A percentile compares a stretch with the other conserved stretches of the same genome.
Evolutionary conservation across 2,113 vertebrate species (phyloP).

Genomic region (Anarhynchus alexandrinus): DNA sequence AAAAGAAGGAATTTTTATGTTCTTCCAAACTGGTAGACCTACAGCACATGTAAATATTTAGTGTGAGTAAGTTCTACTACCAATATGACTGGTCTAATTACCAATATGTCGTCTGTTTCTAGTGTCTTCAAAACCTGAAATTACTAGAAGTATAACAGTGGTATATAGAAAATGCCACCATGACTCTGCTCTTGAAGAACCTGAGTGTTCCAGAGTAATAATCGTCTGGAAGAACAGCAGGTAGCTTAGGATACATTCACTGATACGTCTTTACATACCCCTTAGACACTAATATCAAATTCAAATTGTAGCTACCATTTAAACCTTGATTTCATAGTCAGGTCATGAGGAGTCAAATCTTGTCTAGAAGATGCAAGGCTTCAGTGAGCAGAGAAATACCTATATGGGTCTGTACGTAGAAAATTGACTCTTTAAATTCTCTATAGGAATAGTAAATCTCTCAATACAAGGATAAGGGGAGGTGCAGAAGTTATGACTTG

Average conservation of each 20-base stretch:
- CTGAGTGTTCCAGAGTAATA: not conserved
- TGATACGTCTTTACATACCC: not conserved
- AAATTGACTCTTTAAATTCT: not conserved
- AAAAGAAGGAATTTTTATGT: not conserved
- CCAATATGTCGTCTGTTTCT: not conserved
- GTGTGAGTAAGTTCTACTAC: not conserved
- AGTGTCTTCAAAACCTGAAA: not conserved
- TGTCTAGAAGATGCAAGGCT: constrained; percentile 1
- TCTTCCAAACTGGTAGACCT: not conserved
- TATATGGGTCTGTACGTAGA: not conserved
- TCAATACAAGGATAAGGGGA: not conserved
- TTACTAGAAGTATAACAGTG: not conserved
- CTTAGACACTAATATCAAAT: not conserved
- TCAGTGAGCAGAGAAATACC: constrained; percentile 1
- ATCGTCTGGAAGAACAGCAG: not conserved
- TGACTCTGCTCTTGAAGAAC: not conserved
- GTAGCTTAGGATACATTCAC: not conserved
- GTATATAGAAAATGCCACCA: not conserved
- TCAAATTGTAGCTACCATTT: not conserved
- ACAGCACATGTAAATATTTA: not conserved
- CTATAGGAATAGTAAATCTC: not conserved
- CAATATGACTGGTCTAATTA: not conserved
- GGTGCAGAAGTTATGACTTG: not conserved
- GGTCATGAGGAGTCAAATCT: not conserved
- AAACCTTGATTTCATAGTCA: not conserved